Base-by-base conservation (phyloP, 1,140 invertebrate species). In the Colletes gigas region DNA sequence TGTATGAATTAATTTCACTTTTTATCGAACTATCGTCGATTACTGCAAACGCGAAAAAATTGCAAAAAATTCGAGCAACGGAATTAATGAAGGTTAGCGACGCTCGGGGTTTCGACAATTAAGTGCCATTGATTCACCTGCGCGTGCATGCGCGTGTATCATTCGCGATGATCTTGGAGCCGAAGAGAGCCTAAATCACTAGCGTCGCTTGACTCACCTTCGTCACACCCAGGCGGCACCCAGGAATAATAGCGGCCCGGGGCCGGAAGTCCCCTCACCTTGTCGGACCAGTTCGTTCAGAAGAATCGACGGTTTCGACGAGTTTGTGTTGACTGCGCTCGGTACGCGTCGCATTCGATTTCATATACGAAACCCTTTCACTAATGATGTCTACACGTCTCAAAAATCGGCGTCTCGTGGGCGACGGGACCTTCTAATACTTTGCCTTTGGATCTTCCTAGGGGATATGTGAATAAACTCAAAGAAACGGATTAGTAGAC, bases 331-430 rank as follows among this genome's bases (percentile, higher is more conserved):
- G 78, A 44, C 44, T 70, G 50, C 55, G 63, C 47, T n/a, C 54
- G 47, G 41, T 77, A 68, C 54, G 30, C 30, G 41, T 39, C 50
- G 30, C 50, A 68, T 76, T 81, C 79, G 73, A 81, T 81, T 77
- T 69, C 73, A 41, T 81, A 80, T 59, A 80, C 78, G 70, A 14
- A 80, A 80, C 70, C 62, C 85, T 76, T 75, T 69, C 89, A 84
- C 91, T 93, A 93, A 93, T 93, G 90, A 93, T 90, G 89, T 85
- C 87, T 89, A 90, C 88, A 90, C 85, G 88, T 89, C 83, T 85
- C 80, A 63, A 88, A 86, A 82, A 85, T 78, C 79, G 17, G 63
- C 82, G 86, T 19, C 52, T 89, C 90, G 92, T 92, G 91, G 91
- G 91, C 91, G 92, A 91, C 66, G 70, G 74, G 78, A 82, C 88